A percentile compares a stretch with the other conserved stretches of the same genome.
Evolutionary conservation across 1,140 invertebrate genomes (phyloP).

Genomic region (Calliphora vicina): DNA sequence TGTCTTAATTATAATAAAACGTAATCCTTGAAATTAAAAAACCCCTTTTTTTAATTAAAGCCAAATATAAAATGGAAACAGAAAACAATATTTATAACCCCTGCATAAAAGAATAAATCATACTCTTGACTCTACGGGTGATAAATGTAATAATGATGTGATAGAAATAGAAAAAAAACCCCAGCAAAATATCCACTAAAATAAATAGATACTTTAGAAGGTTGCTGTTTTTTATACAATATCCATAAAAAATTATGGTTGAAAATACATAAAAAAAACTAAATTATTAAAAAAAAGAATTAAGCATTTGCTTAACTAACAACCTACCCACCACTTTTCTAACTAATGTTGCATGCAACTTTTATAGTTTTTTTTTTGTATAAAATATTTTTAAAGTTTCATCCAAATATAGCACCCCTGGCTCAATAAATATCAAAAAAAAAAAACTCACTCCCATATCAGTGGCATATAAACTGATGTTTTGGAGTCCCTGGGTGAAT

Average conservation of each 20-base stretch:
- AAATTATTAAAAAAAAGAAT: background rate
- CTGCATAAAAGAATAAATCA: background rate
- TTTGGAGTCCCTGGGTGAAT: background rate
- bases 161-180: background rate
- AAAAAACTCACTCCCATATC: background rate
- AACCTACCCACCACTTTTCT: background rate
- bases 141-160: constrained; percentile 1
- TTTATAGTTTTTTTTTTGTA: too few relatives aligned
- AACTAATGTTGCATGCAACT: background rate
- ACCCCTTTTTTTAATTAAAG: constrained; percentile 1
- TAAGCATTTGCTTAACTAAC: too few relatives aligned
- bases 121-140: background rate
- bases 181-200: background rate
- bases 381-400: too few relatives aligned
- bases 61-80: background rate
- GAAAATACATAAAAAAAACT: background rate
- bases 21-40: background rate
- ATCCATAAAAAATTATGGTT: background rate
- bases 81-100: background rate
- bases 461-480: background rate
- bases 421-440: background rate
- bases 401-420: background rate
- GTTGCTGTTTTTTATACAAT: background rate
- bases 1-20: background rate
- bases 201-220: background rate